Percentiles rank a stretch among this genome's conserved stretches.
Evolutionary conservation across 2,113 vertebrate genomes (phyloP).

Genomic region (Benthochromis sp.): DNA sequence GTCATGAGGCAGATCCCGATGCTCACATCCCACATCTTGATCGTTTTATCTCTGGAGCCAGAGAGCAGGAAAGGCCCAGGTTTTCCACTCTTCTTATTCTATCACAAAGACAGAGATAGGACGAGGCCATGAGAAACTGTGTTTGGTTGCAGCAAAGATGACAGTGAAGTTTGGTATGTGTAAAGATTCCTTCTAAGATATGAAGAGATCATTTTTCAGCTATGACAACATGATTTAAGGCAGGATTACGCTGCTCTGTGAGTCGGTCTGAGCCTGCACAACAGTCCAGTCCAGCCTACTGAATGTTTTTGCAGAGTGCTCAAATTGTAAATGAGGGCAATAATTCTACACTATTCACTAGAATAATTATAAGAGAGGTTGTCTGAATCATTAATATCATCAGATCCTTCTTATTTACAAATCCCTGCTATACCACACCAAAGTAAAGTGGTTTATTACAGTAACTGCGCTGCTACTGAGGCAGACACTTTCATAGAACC

Average conservation of each 20-base stretch:
- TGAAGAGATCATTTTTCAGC: neutral
- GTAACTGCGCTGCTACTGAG: neutral
- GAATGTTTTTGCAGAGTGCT: neutral
- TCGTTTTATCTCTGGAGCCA: constrained; percentile 98
- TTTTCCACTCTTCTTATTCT: constrained; percentile 98
- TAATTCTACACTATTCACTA: neutral
- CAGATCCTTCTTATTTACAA: neutral
- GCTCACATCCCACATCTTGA: constrained; percentile 99
- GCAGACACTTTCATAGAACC: neutral
- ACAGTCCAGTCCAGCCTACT: neutral
- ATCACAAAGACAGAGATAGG: constrained; percentile 4
- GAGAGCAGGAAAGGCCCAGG: constrained; percentile 97
- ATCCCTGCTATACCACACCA: neutral
- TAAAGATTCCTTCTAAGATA: neutral
- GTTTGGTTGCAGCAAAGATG: neutral
- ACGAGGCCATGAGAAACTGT: neutral
- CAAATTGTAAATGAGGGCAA: neutral
- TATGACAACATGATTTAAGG: neutral
- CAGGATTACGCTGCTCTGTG: neutral
- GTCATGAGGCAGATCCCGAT: constrained; percentile 96
- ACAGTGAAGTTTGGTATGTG: neutral
- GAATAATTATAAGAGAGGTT: neutral
- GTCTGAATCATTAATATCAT: neutral
- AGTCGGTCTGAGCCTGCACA: neutral
- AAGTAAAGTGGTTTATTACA: neutral